phyloP scores from a whole-genome alignment of 1,140 invertebrate genomes.

The Aphelenchoides avenae region DNA sequence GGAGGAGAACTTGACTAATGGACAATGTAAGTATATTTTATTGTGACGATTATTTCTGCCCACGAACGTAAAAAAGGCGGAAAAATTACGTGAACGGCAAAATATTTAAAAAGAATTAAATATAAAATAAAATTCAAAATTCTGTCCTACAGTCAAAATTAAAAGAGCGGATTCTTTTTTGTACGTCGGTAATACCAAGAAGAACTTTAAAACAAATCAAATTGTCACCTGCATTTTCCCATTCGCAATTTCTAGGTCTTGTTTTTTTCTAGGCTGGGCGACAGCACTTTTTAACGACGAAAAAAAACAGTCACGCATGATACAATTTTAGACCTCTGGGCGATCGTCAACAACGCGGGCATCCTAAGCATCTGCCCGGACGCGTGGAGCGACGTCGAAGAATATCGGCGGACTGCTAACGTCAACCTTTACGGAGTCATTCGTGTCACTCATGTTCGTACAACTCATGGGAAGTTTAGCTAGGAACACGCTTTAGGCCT shows the following conservation, averaged over 20 bases:
- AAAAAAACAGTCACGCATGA: too few species aligned
- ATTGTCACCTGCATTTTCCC: conserved; percentile 6
- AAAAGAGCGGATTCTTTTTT: too few species aligned
- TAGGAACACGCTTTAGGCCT: conserved; percentile 9
- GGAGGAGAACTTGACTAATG: background rate
- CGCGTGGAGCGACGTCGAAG: conserved; percentile 75
- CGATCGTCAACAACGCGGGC: conserved; percentile 66
- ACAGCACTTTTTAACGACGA: too few species aligned
- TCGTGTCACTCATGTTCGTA: conserved; percentile 64
- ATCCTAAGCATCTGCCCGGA: conserved; percentile 76
- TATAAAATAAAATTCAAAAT: too few species aligned
- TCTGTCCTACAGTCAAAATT: too few species aligned
- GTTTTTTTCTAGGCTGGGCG: too few species aligned
- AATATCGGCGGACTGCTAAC: conserved; percentile 71
- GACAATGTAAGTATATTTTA: conserved; percentile 24
- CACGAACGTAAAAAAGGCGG: too few species aligned
- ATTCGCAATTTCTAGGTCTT: too few species aligned
- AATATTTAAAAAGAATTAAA: too few species aligned
- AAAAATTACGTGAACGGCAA: too few species aligned
- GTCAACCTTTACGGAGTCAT: conserved; percentile 81
- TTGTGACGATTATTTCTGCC: too few species aligned
- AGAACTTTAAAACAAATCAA: conserved; percentile 2
- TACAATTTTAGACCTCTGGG: conserved; percentile 37
- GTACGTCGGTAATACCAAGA: conserved; percentile 2
- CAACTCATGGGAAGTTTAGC: background rate